These are phyloP conservation scores for Conchocele bisecta DNA, from an alignment of 2,888 invertebrate species.

Conservation along the genomic window DNA sequence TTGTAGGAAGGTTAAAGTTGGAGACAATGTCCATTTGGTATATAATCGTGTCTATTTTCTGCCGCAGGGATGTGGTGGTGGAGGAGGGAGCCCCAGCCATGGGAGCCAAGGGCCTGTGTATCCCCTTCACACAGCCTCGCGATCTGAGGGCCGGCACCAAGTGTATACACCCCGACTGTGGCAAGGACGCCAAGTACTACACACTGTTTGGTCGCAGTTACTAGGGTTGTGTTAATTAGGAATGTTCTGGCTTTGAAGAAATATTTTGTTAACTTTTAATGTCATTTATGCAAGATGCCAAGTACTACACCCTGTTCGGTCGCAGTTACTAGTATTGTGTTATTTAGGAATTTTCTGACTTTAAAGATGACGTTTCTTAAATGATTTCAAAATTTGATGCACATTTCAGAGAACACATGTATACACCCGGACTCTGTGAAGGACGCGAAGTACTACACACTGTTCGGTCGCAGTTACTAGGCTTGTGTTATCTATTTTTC, in stretches of 20 bases:
- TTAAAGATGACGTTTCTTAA: too few species aligned
- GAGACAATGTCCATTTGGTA: too few species aligned
- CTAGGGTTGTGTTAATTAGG: too few species aligned
- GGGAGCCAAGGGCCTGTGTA: constrained; percentile 99
- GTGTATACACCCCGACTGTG: constrained; percentile 95
- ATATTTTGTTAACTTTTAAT: too few species aligned
- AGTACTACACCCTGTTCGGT: not conserved
- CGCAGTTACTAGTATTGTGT: too few species aligned
- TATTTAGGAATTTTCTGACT: too few species aligned
- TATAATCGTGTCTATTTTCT: not conserved
- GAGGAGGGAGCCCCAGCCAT: constrained; percentile 94
- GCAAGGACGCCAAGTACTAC: constrained; percentile 90
- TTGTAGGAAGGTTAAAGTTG: too few species aligned
- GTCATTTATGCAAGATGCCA: too few species aligned
- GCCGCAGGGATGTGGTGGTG: constrained; percentile 86
- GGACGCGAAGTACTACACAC: constrained; percentile 92
- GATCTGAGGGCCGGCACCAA: constrained; percentile 85
- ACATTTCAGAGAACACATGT: constrained; percentile 90
- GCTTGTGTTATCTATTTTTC: too few species aligned
- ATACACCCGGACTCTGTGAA: constrained; percentile 93
- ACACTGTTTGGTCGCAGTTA: constrained; percentile 98
- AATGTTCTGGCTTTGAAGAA: not conserved
- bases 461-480: constrained; percentile 98
- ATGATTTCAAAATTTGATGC: too few species aligned
- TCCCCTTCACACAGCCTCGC: constrained; percentile 94